Evolutionary conservation across 2,113 vertebrate species (phyloP), one percentile per base, ranked within the genome.

Genomic region (Numenius arquata): DNA sequence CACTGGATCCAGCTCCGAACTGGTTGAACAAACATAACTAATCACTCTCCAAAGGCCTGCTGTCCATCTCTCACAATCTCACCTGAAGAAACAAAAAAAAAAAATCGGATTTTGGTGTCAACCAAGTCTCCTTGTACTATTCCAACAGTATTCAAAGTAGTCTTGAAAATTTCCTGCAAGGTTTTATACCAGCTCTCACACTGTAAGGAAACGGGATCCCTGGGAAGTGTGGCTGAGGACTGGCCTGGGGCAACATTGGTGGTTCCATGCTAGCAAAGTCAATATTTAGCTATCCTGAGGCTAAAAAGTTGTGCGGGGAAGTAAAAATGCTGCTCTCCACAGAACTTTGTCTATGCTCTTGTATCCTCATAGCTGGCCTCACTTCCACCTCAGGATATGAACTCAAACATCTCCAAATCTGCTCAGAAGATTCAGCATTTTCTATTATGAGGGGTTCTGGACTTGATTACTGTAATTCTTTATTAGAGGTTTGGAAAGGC

Each of bases 1-100:
- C n/a, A n/a, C 73, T 48, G 73, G 34, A 91, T 93, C 41, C 80
- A 89, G 62, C 66, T 92, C 77, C 93, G 88, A 93, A 89, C 40
- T 82, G 43, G 48, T 80, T 80, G 36, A 86, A 65, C 53, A 90
- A 92, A 92, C 15, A 36, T 26, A 88, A 56, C n/a, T 88, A 79
- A 90, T 91, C 30, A 4, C 30, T 78, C 48, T 73, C 36, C 56
- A 72, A 43, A 84, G 65, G 30, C 36, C n/a, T 68, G 11, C 84
- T 82, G 48, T 40, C 61, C 41, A 41, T 62, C 30, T 66, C 70
- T 85, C 48, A 23, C 0, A 2, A 84, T 68, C 4, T 2, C 45
- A 82, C 11, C 11, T 5, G 0, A 61, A 70, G 41, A 83, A 91
- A 80, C 8, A 61, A 52, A 82, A 82, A 61, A 52, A 82, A 82